Evolutionary conservation across 2,113 vertebrate genomes (phyloP), one percentile per base, ranked within the genome.

Genomic region (Baryphthengus martii): DNA sequence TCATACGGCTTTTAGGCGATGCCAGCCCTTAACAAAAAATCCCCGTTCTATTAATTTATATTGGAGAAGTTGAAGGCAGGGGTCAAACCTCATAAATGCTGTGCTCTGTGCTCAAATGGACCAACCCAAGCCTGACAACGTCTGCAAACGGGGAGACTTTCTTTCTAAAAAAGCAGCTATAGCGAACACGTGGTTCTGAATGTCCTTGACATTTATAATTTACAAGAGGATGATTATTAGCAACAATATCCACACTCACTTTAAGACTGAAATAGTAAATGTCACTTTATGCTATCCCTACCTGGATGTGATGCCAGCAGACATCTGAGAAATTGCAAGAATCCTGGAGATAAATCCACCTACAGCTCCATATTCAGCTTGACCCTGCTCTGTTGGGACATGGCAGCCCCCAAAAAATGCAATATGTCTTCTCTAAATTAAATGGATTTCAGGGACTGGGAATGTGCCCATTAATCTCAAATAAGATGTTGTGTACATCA

Each of bases 181-280:
- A 65, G 76, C 28, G 86, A 74, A 65, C 42, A 81, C 2, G 1
- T 74, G 77, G 62, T 2, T 87, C 68, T 79, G 83, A 85, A 62
- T 97, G 96, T 85, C 96, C 96, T 96, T 97, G 96, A 96, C 96
- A 96, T 97, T 96, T 96, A 90, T 97, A 96, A 97, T 96, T 97
- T 97, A 96, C 95, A 96, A 88, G 96, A 89, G 76, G 74, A 94
- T 96, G 86, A 85, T 93, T 93, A 96, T 96, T 94, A 97, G 92
- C 92, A 96, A 95, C 88, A 95, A 94, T 93, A 96, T 85, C 95
- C 85, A 92, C 62, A 61, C 80, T 95, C 80, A 45, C 66, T 95
- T 96, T 81, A 94, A 94, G 92, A 58, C 73, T 0, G 39, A 92
- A 94, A 95, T 75, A 93, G 76, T 94, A 95, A 96, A 97, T 88